Evolutionary conservation across 2,888 invertebrate genomes (phyloP), one percentile per base, ranked within the genome.

Genomic region (Perdita meconis): DNA sequence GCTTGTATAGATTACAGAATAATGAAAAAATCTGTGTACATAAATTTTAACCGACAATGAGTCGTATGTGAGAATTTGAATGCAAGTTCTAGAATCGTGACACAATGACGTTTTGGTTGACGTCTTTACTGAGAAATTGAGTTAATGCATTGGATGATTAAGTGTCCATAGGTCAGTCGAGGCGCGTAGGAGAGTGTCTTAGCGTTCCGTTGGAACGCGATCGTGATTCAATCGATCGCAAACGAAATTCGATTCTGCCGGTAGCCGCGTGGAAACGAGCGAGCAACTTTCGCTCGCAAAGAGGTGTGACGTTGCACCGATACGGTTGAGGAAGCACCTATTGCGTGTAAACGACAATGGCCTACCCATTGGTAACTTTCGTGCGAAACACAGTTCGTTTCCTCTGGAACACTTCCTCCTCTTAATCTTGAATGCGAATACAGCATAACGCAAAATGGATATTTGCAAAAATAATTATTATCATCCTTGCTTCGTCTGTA

Each of bases 291-390:
- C 81, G 75, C 75, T 82, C 40, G 66, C 63, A 61, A 74, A 73
- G 67, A 50, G 57, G 63, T n/a, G 64, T 44, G 64, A 68, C 68
- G 70, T 65, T 78, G 65, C 70, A 13, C 44, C 68, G 83, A 71
- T 70, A 80, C 66, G 83, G 51, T 78, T 64, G 77, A 80, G 67
- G 57, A 57, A 56, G 22, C 67, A 36, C 61, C 65, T 59, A 78
- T 80, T 78, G 80, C 80, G 68, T 47, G 77, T 34, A 68, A 68
- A 74, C 68, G 59, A 80, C 82, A 78, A 74, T 76, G 47, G 57
- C 6, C 8, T 59, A 55, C 19, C 57, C 57, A 68, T 80, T 36
- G 61, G 42, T 26, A 50, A 77, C 56, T 64, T 40, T 63, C 79
- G 36, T 65, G 66, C 64, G 78, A 74, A 63, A 55, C 66, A 12